Evolutionary conservation across 2,888 invertebrate genomes (phyloP).

Genomic region (Cordilura impudica): DNA sequence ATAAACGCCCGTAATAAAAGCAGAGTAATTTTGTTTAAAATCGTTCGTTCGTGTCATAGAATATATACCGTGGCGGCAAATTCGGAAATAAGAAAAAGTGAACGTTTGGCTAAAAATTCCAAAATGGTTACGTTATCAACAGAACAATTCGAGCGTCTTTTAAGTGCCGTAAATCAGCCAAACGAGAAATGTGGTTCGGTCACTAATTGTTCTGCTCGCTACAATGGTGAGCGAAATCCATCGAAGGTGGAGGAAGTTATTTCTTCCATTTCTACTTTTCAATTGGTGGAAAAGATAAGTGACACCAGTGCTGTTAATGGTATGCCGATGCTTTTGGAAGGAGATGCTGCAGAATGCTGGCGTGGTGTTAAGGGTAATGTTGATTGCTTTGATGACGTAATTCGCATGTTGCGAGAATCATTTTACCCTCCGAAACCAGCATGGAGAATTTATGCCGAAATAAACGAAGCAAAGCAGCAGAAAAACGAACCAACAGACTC

Average conservation of each 20-base stretch:
- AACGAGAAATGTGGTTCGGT: slow-evolving; percentile 20
- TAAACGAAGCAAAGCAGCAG: slow-evolving; percentile 55
- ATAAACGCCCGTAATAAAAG: background rate
- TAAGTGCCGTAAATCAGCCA: slow-evolving; percentile 20
- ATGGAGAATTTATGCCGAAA: slow-evolving; percentile 58
- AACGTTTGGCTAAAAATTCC: background rate
- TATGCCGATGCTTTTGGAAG: slow-evolving; percentile 53
- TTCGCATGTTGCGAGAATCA: slow-evolving; percentile 45
- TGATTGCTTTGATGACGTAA: no score
- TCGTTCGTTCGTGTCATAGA: no score
- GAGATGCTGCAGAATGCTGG: no score
- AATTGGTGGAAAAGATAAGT: slow-evolving; percentile 48
- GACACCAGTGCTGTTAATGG: slow-evolving; percentile 51
- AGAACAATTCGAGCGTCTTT: slow-evolving; percentile 30
- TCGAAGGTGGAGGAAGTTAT: slow-evolving; percentile 56
- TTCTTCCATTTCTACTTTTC: slow-evolving; percentile 43
- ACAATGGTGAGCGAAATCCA: slow-evolving; percentile 40
- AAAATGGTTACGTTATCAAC: slow-evolving; percentile 17
- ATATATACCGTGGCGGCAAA: background rate
- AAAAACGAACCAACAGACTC: slow-evolving; percentile 35
- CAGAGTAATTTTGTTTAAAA: background rate
- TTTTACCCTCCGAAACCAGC: slow-evolving; percentile 59
- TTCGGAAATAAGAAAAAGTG: background rate
- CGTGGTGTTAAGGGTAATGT: no score
- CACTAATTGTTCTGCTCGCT: slow-evolving; percentile 36